These are phyloP conservation scores for Eueremaeus valkanovi DNA, from an alignment of 2,888 invertebrate genomes.

Conservation along the genomic window DNA sequence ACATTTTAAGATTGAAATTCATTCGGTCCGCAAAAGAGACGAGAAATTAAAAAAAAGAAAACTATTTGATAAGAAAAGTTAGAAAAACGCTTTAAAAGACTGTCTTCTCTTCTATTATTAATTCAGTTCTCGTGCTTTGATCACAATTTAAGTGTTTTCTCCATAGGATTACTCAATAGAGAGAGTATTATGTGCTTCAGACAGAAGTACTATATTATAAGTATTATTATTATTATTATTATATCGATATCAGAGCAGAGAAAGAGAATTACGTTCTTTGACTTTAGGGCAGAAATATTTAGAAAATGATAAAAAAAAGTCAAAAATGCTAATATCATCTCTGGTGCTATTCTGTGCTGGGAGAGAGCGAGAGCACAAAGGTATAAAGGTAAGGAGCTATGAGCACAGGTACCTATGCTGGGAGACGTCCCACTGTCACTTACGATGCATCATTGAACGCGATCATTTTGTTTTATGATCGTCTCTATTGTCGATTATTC, in stretches of 20 bases:
- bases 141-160: constrained; percentile 5
- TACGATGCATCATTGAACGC: neutral
- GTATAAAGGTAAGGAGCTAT: too few species aligned
- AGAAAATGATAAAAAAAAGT: constrained; percentile 6
- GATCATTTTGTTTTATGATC: constrained; percentile 12
- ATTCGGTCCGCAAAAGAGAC: too few species aligned
- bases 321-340: neutral
- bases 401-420: neutral
- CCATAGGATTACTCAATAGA: neutral
- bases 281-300: neutral
- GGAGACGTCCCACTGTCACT: neutral
- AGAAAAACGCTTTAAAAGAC: too few species aligned
- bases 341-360: too few species aligned
- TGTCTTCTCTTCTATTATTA: neutral
- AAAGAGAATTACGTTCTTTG: neutral
- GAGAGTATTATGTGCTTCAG: too few species aligned
- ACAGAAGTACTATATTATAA: neutral
- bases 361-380: too few species aligned
- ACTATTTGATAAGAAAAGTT: neutral
- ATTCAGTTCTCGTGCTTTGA: constrained; percentile 6
- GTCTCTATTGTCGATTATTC: neutral
- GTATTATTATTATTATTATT: too few species aligned
- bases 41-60: too few species aligned
- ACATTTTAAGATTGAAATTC: too few species aligned
- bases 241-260: too few species aligned